Base-by-base conservation (phyloP, 2,888 invertebrate species). In the Thyatira batis region DNA sequence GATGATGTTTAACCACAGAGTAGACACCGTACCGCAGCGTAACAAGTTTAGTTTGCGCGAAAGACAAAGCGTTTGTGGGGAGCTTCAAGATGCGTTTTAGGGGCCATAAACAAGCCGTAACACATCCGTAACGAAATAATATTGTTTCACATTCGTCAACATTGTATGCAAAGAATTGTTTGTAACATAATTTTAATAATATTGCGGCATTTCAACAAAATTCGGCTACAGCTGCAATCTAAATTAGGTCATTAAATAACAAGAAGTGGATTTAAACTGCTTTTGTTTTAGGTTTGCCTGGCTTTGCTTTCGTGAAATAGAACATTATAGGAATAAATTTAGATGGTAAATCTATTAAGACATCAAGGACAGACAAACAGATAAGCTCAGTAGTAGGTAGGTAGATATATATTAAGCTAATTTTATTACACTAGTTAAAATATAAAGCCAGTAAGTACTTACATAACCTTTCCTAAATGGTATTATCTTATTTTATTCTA, bases 21-120 rank as follows among this genome's bases (percentile, higher is more conserved):
- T 63, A 68, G 63, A 55, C 55, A 60, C 49, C 51, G 56, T 56
- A 59, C 60, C 61, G 67, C 39, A 39, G 2, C 39, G 39, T 39
- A 39, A 67, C 60, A 64, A 66, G 57, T 59, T 62, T 57, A 64
- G 63, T 62, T 65, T 66, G 64, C 67, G 68, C 75, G 75, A 71
- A 65, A 73, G 70, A 71, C 69, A 69, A 65, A 69, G 61, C 68
- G 63, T 67, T 69, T 61, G 65, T 51, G 64, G 66, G 67, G 60
- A 69, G 62, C 61, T 71, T 66, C 67, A 65, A 66, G 74, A 73
- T 78, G 74, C 73, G 78, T 76, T 78, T 73, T 74, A 78, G 73
- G 61, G 70, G 59, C 69, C 73, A 76, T 83, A 81, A 82, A 82
- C 74, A 73, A 65, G 70, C 56, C 61, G 61, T 68, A 70, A 74